A percentile compares a stretch with the other conserved stretches of the same genome.
These are phyloP conservation scores for Tyrannus savana DNA, from an alignment of 2,113 vertebrate species.

Conservation along the genomic window DNA sequence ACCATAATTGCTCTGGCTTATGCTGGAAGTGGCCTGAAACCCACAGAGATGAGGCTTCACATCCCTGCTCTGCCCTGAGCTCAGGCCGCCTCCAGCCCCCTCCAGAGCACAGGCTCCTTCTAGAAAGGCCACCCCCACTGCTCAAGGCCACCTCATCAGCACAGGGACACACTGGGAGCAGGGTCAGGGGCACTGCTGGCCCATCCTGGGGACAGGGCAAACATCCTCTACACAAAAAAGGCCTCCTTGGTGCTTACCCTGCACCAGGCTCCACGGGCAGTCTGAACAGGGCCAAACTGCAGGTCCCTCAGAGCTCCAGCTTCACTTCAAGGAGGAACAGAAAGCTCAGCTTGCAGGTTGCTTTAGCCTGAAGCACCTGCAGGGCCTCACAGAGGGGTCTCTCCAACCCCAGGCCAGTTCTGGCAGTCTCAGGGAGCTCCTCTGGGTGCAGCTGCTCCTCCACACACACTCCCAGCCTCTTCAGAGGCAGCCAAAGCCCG, in stretches of 20 bases:
- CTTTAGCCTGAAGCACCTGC: not conserved
- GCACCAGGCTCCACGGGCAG: not conserved
- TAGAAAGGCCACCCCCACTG: not conserved
- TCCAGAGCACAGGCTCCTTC: fast-evolving
- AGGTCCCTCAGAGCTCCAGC: not conserved
- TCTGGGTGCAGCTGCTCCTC: not conserved
- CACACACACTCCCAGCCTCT: not conserved
- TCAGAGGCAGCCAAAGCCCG: not conserved
- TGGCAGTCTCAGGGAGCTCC: not conserved
- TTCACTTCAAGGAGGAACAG: not conserved
- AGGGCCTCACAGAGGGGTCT: not conserved
- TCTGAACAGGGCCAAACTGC: fast-evolving
- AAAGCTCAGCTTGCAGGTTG: not conserved
- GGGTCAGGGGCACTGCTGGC: not conserved
- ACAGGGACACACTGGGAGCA: fast-evolving
- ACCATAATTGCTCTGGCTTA: not conserved
- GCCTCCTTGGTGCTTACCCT: not conserved
- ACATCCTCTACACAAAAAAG: not conserved
- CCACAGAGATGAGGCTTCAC: not conserved
- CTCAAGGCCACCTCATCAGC: not conserved
- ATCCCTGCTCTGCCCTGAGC: not conserved
- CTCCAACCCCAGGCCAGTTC: not conserved
- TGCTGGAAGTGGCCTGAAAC: not conserved
- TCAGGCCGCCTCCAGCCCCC: not conserved
- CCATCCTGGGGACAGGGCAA: not conserved